A percentile compares a stretch with the other conserved stretches of the same genome.
phyloP scores from a whole-genome alignment of 1,140 invertebrate genomes.

The Wiebesia pumilae region DNA sequence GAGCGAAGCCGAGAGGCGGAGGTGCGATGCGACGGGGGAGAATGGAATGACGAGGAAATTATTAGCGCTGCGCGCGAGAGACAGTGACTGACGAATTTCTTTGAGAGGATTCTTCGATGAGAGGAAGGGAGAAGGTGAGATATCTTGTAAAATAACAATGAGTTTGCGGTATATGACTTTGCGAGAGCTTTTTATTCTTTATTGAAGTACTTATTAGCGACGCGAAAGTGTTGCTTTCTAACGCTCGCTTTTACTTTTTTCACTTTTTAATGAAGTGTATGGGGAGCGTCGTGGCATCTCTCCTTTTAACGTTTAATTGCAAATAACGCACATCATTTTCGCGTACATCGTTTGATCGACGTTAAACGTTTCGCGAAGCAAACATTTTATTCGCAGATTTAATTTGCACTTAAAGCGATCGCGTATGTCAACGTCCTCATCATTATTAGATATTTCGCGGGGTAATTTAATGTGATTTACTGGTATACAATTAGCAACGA shows the following conservation, averaged over 20 bases:
- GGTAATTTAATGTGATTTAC: conserved; percentile 19
- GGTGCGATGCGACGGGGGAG: conserved; percentile 43
- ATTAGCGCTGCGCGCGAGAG: conserved; percentile 27
- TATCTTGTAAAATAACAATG: conserved; percentile 37
- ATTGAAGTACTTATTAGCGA: conserved; percentile 21
- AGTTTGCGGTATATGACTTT: conserved; percentile 28
- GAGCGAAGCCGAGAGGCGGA: conserved; percentile 56
- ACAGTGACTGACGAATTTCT: conserved; percentile 48
- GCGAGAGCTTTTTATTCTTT: conserved; percentile 20
- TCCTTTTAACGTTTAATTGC: conserved; percentile 5
- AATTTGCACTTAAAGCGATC: not conserved
- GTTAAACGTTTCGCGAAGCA: conserved; percentile 1
- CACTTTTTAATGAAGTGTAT: conserved; percentile 13
- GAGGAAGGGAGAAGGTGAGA: not conserved
- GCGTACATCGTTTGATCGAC: conserved; percentile 20
- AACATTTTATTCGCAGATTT: not conserved
- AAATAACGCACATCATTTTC: conserved; percentile 26
- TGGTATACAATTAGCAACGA: not conserved
- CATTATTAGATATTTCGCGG: conserved; percentile 2
- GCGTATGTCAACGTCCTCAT: conserved; percentile 14
- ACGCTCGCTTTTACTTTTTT: conserved; percentile 13
- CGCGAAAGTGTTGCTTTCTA: conserved; percentile 6
- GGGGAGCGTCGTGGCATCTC: not conserved
- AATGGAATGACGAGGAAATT: conserved; percentile 28
- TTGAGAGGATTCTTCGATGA: not conserved